These are phyloP conservation scores for Crotalus viridis DNA, from an alignment of 2,113 vertebrate genomes.

Conservation along the genomic window DNA sequence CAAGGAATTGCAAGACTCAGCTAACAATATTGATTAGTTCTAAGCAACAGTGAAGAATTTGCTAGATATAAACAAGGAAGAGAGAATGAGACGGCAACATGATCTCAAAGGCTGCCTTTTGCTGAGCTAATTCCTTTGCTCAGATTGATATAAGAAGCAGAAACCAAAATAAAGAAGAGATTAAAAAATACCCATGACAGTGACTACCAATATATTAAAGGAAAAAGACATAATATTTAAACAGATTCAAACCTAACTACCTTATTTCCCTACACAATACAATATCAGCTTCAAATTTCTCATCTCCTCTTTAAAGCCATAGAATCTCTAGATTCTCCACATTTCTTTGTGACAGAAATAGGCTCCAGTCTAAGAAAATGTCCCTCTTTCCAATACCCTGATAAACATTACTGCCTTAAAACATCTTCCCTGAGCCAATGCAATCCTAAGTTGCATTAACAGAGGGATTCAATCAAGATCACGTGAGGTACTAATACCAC, in stretches of 20 bases:
- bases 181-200: not conserved
- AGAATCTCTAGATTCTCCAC: not conserved
- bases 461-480: no score
- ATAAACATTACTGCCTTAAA: not conserved
- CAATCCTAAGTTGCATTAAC: no score
- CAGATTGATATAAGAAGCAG: not conserved
- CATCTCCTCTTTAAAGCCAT: not conserved
- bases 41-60: not conserved
- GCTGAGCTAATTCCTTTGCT: not conserved
- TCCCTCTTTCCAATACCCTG: not conserved
- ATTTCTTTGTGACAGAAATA: not conserved
- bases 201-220: not conserved
- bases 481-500: no score
- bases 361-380: not conserved
- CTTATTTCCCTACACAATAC: not conserved
- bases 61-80: not conserved
- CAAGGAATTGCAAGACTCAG: not conserved
- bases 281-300: not conserved
- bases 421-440: not conserved
- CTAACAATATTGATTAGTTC: not conserved
- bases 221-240: not conserved
- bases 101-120: not conserved
- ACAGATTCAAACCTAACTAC: not conserved
- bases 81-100: not conserved
- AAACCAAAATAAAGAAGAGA: not conserved